These are phyloP conservation scores for Chrysomallon squamiferum DNA, from an alignment of 1,140 invertebrate genomes.

Conservation along the genomic window DNA sequence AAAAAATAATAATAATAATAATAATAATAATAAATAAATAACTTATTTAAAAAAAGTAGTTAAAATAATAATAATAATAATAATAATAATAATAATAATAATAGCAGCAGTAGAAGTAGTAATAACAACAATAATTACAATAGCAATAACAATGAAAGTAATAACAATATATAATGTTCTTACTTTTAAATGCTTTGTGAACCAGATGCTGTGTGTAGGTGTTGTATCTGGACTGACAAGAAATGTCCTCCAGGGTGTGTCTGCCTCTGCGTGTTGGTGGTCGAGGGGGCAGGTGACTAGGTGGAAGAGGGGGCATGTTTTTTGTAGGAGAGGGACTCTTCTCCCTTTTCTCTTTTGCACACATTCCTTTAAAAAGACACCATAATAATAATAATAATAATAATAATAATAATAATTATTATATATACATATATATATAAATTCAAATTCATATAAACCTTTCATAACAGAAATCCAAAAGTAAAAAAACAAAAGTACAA, in stretches of 20 bases:
- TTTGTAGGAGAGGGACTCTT: constrained; percentile 76
- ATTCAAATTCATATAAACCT: no score
- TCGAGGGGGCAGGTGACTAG: constrained; percentile 45
- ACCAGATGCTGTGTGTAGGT: constrained; percentile 5
- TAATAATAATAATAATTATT: no score
- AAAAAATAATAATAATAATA: background rate
- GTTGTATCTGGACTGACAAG: constrained; percentile 49
- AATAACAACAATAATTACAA: no score
- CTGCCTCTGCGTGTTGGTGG: constrained; percentile 60
- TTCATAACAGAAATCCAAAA: no score
- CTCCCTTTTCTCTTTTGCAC: constrained; percentile 66
- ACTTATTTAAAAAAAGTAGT: background rate
- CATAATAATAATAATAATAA: no score
- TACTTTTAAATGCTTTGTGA: background rate
- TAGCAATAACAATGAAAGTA: no score
- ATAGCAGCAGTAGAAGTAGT: no score
- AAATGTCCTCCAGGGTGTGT: constrained; percentile 62
- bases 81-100: no score
- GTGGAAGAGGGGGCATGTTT: background rate
- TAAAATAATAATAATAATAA: background rate
- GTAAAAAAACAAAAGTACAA: no score
- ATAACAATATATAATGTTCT: no score
- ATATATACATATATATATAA: no score
- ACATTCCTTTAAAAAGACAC: constrained; percentile 32
- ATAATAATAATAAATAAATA: background rate